Base-by-base conservation (phyloP, 2,888 invertebrate genomes). In the Thereva nobilitata region DNA sequence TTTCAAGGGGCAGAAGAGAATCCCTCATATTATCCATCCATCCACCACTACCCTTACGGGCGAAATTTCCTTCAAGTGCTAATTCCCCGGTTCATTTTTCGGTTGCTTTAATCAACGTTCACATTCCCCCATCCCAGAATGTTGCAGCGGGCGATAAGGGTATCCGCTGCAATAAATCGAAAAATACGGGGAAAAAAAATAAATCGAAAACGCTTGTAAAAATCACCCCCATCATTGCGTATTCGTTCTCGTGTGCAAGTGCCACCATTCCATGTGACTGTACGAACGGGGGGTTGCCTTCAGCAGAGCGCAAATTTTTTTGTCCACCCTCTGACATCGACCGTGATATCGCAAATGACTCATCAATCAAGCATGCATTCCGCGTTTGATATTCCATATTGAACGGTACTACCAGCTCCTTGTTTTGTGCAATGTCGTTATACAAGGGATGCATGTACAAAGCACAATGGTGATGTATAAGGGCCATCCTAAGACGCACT, bases 291-390 rank as follows among this genome's bases (percentile, higher is more conserved):
- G 23, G 23, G 23, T 23, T 23, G 23, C 23, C 23, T 23, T 23
- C 23, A 23, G 23, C 23, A 23, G 23, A 23, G 23, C 23, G 23
- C 23, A 23, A 23, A 23, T 23, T 23, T 23, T 23, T 23, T 34
- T 50, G 6, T 45, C 45, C 47, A 42, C 56, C 65, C 68, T 50
- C 23, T 41, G 34, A 66, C 53, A 42, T 57, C 45, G 53, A 66
- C 63, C 66, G 61, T 64, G 55, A 66, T 68, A 66, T 64, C 69
- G 64, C 53, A 59, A 65, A 65, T 69, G 69, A 69, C 65, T 69
- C 69, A 67, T 69, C 69, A 69, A 69, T 69, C 69, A 69, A 69
- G 67, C 59, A 67, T 69, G 67, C 67, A 69, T 69, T 59, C 56
- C 65, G 66, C 66, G 65, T 69, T 42, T 53, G 44, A 45, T 54